Evolutionary conservation across 2,797 vertebrate genomes (phyloP), one percentile per base, ranked within the genome.

Genomic region (Megaceryle alcyon): DNA sequence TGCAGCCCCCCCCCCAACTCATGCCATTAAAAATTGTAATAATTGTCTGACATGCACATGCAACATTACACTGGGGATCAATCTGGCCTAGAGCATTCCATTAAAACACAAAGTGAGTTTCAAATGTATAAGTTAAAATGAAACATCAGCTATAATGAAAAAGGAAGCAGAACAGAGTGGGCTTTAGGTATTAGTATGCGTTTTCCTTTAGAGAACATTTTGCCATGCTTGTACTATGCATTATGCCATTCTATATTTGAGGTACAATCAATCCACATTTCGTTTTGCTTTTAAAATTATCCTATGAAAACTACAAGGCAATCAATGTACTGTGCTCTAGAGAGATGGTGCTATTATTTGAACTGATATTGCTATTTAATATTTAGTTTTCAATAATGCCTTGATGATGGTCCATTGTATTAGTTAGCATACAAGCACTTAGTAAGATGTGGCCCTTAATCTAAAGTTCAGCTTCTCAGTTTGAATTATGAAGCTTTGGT

Each of bases 51-150:
- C 91, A 93, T 77, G 37, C 49, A 80, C 77, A 92, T 82, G 60
- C 75, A 94, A 66, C 72, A 29, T 94, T 96, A 86, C 94, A 85
- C 81, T 12, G 12, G 92, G 90, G 95, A 95, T 88, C 81, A 90
- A 39, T 96, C 90, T 96, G 92, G 88, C 88, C 95, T 77, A 90
- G 88, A 96, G 90, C 85, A 75, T 90, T 92, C 94, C 90, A 92
- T 96, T 96, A 90, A 96, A 95, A 79, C 73, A 94, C 51, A 88
- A 91, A 96, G 89, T 76, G 73, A 88, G 87, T 88, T 95, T 91
- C 90, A 94, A 91, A 92, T 70, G 73, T 73, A 57, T 90, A 92
- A 89, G 82, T 77, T 95, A 94, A 96, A 94, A 92, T 82, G 90
- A 95, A 95, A 68, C 94, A 90, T 92, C 90, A 94, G 91, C 90